Evolutionary conservation across 2,888 invertebrate genomes (phyloP).

Genomic region (Petrophora chlorosata): DNA sequence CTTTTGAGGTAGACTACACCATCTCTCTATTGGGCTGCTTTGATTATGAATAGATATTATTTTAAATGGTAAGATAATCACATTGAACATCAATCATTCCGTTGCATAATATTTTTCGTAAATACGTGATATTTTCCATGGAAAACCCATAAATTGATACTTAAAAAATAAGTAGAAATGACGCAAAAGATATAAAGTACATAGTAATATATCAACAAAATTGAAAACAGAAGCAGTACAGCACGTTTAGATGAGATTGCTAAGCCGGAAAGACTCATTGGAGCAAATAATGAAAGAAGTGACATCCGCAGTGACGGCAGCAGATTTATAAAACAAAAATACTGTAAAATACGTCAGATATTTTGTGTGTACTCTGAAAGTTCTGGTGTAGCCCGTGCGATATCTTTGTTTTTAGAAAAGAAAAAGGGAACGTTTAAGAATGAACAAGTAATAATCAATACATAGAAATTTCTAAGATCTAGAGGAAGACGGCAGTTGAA

Average conservation of each 20-base stretch:
- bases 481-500: too few relatives aligned
- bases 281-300: constrained; percentile 34
- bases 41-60: too few relatives aligned
- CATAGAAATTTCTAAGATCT: too few relatives aligned
- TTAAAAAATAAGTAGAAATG: not conserved
- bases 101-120: too few relatives aligned
- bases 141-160: not conserved
- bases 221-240: constrained; percentile 14
- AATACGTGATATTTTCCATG: not conserved
- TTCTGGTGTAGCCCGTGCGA: too few relatives aligned
- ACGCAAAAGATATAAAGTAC: not conserved
- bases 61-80: too few relatives aligned
- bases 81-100: too few relatives aligned
- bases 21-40: too few relatives aligned
- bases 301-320: constrained; percentile 25
- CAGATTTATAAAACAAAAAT: not conserved
- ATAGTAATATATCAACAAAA: constrained; percentile 12
- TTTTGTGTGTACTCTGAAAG: not conserved
- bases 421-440: too few relatives aligned
- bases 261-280: constrained; percentile 29
- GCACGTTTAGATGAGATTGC: constrained; percentile 19
- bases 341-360: not conserved
- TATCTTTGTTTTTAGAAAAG: too few relatives aligned
- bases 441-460: too few relatives aligned
- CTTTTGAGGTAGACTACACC: too few relatives aligned